Evolutionary conservation across 2,113 vertebrate genomes (phyloP), one percentile per base, ranked within the genome.

Genomic region (Rhea americana): DNA sequence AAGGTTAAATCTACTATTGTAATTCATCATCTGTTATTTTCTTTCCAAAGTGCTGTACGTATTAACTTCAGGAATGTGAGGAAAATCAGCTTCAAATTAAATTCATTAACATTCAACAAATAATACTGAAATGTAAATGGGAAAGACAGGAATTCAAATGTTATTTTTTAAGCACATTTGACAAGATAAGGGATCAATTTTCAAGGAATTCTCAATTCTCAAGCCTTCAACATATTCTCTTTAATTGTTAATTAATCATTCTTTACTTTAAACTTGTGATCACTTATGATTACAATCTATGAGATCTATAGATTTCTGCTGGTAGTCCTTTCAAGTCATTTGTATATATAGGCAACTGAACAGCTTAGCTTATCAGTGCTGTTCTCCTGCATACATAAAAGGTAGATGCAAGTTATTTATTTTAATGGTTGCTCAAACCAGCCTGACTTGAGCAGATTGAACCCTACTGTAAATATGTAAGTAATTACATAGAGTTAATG

Each of bases 191-290:
- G 61, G 4, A 88, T 78, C 19, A 20, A 39, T 77, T 15, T 30
- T 59, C 53, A 76, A 19, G 22, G 8, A 2, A 58, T n/a, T 35
- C 35, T 35, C 35, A 35, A 35, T 35, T 35, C 35, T 35, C 35
- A 35, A 89, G 7, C 4, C 7, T 86, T 89, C 45, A 80, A 91
- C 86, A 84, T 74, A 18, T 71, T 93, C 43, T 75, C 18, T 91
- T 91, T 88, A 61, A 43, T 82, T 91, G 43, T 93, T 91, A 91
- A 87, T 94, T 65, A 91, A 26, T 47, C 70, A 25, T 43, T 37
- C 3, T 88, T 89, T 89, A 16, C 14, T 84, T 73, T 89, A 48
- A 75, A 63, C 12, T 75, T 82, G 22, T 79, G 25, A 75, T 9
- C 39, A 28, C 77, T 90, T 80, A 51, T 72, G 16, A n/a, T 53